Conservation (phyloP, 2,888 invertebrate genomes). For the Eubasilissa splendida region DNA sequence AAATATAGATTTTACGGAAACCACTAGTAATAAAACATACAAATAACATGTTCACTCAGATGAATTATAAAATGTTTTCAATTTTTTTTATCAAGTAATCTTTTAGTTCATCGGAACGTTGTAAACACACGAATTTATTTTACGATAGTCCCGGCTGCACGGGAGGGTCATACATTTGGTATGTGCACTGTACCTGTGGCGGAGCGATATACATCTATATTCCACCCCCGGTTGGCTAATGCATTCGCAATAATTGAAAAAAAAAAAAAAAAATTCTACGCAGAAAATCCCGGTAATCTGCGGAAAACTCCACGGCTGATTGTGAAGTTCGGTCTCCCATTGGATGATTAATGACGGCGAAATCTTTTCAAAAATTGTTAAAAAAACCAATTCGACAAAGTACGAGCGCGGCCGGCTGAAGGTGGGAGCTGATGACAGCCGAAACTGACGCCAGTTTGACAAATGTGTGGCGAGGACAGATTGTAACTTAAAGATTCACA, state of each 20-base stretch:
- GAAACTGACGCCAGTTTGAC: not conserved
- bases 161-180: not conserved
- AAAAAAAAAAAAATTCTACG: not conserved
- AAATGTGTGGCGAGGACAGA: constrained; percentile 5
- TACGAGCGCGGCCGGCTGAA: not conserved
- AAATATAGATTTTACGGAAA: no score
- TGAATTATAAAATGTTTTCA: no score
- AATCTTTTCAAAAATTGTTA: not conserved
- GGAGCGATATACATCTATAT: not conserved
- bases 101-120: constrained; percentile 6
- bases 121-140: no score
- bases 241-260: constrained; percentile 32
- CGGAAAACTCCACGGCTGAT: not conserved
- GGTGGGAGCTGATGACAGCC: not conserved
- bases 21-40: no score
- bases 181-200: not conserved
- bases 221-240: constrained; percentile 2
- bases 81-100: not conserved
- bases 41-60: no score
- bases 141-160: no score
- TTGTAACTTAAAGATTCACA: not conserved
- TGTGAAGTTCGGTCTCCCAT: not conserved
- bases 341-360: constrained; percentile 20
- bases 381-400: not conserved
- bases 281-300: not conserved